Conservation (phyloP, 1,140 invertebrate genomes). For the Pemphigus obesinymphae region DNA sequence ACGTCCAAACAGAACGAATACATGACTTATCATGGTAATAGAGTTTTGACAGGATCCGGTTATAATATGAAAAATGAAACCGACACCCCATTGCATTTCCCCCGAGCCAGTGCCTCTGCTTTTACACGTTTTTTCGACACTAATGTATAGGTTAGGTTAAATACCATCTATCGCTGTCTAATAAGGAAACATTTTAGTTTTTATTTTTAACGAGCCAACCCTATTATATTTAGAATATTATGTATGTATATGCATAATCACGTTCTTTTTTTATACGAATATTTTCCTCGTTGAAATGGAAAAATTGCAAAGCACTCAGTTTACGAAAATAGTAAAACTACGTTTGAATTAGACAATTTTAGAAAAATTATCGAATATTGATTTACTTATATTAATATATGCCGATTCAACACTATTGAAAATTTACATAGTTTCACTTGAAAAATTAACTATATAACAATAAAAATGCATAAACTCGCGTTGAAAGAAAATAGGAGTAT, state of each 20-base stretch:
- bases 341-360: too few relatives aligned
- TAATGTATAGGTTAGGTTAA: not conserved
- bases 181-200: not conserved
- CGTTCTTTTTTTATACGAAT: not conserved
- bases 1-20: not conserved
- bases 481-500: too few relatives aligned
- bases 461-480: too few relatives aligned
- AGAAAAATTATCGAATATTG: too few relatives aligned
- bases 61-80: slow-evolving; percentile 24
- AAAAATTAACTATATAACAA: too few relatives aligned
- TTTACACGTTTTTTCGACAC: not conserved
- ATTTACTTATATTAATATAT: too few relatives aligned
- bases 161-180: not conserved
- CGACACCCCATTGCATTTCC: too few relatives aligned
- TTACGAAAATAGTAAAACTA: not conserved
- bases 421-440: too few relatives aligned
- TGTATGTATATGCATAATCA: not conserved
- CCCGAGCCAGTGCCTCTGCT: not conserved
- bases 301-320: not conserved
- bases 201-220: not conserved
- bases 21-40: slow-evolving; percentile 31
- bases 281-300: too few relatives aligned
- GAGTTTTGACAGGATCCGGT: slow-evolving; percentile 12
- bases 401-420: too few relatives aligned
- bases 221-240: not conserved